These are phyloP conservation scores for Lathronympha strigana DNA, from an alignment of 2,888 invertebrate genomes.

Conservation along the genomic window DNA sequence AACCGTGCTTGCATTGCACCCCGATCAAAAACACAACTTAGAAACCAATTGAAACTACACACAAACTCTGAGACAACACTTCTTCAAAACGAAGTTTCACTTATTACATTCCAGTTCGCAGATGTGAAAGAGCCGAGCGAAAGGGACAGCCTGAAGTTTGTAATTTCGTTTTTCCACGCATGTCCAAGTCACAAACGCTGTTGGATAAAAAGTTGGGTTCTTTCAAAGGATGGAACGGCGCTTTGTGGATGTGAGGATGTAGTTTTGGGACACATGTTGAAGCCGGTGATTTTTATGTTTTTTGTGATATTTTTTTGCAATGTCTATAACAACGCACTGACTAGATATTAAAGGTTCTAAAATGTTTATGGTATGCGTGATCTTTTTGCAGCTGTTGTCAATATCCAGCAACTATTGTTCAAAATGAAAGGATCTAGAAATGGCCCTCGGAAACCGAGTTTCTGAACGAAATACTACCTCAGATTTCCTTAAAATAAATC, in stretches of 20 bases:
- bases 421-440: too few species aligned
- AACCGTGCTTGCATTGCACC: too few species aligned
- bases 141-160: slow-evolving; percentile 16
- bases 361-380: too few species aligned
- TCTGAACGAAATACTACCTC: too few species aligned
- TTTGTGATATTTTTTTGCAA: too few species aligned
- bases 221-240: slow-evolving; percentile 12
- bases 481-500: background rate
- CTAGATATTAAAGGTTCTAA: too few species aligned
- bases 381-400: too few species aligned
- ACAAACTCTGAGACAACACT: background rate
- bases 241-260: background rate
- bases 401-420: too few species aligned
- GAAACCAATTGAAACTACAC: background rate
- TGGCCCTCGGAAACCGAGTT: too few species aligned
- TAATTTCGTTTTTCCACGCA: slow-evolving; percentile 22
- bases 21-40: background rate
- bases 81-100: slow-evolving; percentile 6
- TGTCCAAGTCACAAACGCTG: slow-evolving; percentile 9
- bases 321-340: too few species aligned
- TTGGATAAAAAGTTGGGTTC: slow-evolving; percentile 3
- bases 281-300: too few species aligned
- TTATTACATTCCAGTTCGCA: slow-evolving; percentile 8
- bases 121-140: slow-evolving; percentile 4
- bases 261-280: background rate